Percentiles rank a stretch among this genome's conserved stretches.
Evolutionary conservation across 2,888 invertebrate genomes (phyloP).

Genomic region (Heliothis peltigera): DNA sequence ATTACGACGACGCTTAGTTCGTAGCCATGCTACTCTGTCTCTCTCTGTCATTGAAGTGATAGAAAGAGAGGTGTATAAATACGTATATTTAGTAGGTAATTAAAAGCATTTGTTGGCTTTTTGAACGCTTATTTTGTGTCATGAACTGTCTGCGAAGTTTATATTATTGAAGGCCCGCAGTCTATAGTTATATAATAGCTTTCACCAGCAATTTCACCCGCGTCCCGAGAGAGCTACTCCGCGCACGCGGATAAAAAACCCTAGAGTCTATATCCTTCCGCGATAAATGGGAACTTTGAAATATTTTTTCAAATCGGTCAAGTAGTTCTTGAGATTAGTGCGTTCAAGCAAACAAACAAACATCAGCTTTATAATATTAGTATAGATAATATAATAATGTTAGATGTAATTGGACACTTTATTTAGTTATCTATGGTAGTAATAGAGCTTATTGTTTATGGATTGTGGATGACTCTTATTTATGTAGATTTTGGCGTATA

Average conservation of each 20-base stretch:
- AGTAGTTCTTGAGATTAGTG: no score
- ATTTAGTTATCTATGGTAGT: conserved; percentile 1
- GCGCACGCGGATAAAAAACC: no score
- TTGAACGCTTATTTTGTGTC: conserved; percentile 10
- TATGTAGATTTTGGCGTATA: no score
- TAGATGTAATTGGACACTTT: background rate
- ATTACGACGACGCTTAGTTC: conserved; percentile 7
- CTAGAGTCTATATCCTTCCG: no score
- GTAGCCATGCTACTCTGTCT: conserved; percentile 16
- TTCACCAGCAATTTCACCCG: no score
- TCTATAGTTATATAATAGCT: background rate
- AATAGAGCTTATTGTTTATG: background rate
- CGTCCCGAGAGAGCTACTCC: no score
- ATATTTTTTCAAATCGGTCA: no score
- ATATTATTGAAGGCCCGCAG: background rate
- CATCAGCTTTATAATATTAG: no score
- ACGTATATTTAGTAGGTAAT: conserved; percentile 29
- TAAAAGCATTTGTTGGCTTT: conserved; percentile 6
- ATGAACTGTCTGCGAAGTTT: background rate
- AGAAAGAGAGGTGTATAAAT: conserved; percentile 25
- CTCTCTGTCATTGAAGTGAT: conserved; percentile 29
- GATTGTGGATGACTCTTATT: no score
- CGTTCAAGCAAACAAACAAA: no score
- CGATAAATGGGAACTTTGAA: no score
- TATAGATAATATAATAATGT: background rate